Percentiles rank a stretch among this genome's conserved stretches.
These are phyloP conservation scores for Aepyceros melampus DNA, from an alignment of 2,113 vertebrate genomes.

Conservation along the genomic window DNA sequence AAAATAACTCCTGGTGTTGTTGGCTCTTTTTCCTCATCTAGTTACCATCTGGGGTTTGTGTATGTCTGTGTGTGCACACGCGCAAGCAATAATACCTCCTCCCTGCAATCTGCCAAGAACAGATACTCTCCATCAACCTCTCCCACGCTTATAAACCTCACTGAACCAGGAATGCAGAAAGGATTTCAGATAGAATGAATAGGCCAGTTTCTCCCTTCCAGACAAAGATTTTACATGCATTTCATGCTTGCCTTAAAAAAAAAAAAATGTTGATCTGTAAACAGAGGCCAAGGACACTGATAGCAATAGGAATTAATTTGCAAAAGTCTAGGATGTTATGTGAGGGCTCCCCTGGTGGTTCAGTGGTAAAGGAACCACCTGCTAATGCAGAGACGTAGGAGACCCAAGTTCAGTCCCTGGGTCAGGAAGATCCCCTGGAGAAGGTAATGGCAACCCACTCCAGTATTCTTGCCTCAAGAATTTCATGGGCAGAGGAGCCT, in stretches of 20 bases:
- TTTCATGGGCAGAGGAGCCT: neutral
- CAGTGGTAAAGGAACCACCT: neutral
- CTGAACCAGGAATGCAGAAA: neutral
- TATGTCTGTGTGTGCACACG: constrained; percentile 9
- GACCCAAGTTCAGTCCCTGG: neutral
- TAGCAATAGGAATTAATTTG: neutral
- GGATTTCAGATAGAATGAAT: constrained; percentile 1
- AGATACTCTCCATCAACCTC: constrained; percentile 22
- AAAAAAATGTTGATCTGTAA: neutral
- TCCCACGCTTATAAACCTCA: neutral
- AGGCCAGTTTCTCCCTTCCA: neutral
- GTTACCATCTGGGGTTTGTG: constrained; percentile 70
- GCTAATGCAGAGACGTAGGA: neutral
- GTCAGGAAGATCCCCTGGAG: neutral
- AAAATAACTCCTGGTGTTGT: constrained; percentile 71
- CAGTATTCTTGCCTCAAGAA: neutral
- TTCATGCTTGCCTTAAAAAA: neutral
- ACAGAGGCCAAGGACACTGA: neutral
- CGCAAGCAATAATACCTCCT: constrained; percentile 41
- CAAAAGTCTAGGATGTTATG: neutral
- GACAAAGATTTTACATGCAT: neutral
- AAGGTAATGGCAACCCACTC: neutral
- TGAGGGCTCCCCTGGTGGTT: neutral
- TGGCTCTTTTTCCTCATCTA: constrained; percentile 51
- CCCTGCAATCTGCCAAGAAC: constrained; percentile 67